Evolutionary conservation across 2,888 invertebrate species (phyloP), one percentile per base, ranked within the genome.

Genomic region (Lithophane leautieri): DNA sequence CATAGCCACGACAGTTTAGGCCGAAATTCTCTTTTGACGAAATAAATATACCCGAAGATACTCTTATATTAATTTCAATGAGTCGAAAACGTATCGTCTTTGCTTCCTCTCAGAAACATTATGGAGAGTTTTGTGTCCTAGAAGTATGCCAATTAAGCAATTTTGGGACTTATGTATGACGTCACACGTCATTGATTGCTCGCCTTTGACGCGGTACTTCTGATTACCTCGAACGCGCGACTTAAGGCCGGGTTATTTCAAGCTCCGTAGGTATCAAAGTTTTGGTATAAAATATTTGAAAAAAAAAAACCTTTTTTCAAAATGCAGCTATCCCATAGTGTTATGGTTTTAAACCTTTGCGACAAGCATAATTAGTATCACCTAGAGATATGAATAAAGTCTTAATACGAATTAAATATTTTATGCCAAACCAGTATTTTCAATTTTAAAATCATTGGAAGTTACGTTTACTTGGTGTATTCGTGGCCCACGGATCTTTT

Each of bases 31-130:
- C 8, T 6, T 70, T 42, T 63, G 44, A 58, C 47, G 22, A 25
- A 19, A n/a, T 63, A 44, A 22, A 44, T 76, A 34, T 42, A 70
- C 16, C 2, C 9, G 12, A 4, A 22, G n/a, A 22, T 42, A 9
- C 19, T 50, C 19, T 25, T 50, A 14, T 25, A 76, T 76, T 76
- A 70, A 63, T 34, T 65, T 78, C 42, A 52, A 44, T 77, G 78
- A 77, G 34, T 78, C 65, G 77, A 25, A 77, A 77, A 77, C 14
- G 3, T 19, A 19, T 28, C 25, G 14, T 14, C 0, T 71, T 52
- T 22, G 22, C 16, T 58, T 65, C 12, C 16, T 58, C 1, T 52
- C 12, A 42, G 22, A 34, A 58, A 50, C 22, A 19, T 19, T 7
- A 47, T 2, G 7, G 8, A 63, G 22, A n/a, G 19, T 16, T 16